Evolutionary conservation across 2,888 invertebrate genomes (phyloP), one percentile per base, ranked within the genome.

Genomic region (Kryphioiulus occultus): DNA sequence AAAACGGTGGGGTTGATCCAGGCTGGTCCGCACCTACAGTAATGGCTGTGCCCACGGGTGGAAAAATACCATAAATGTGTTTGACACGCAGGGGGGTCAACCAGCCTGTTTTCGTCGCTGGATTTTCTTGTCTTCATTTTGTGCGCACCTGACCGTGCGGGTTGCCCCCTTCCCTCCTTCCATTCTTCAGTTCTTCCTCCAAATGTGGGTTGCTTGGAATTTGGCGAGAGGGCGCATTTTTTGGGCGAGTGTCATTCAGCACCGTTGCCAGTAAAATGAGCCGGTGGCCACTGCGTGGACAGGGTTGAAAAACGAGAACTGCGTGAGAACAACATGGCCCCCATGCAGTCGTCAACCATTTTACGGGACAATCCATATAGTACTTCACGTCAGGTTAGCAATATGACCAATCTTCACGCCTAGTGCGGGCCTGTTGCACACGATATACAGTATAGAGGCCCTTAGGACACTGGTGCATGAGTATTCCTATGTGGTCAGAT

Each of bases 161-260:
- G 68, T 68, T 68, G 68, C 68, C 68, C 68, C 68, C 68, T 68
- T 68, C n/a, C n/a, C n/a, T n/a, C n/a, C n/a, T n/a, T n/a, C n/a
- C n/a, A n/a, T n/a, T n/a, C n/a, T n/a, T n/a, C n/a, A n/a, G n/a
- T n/a, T n/a, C n/a, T n/a, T n/a, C 0, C n/a, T 26, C 26, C 4
- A 68, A 68, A 68, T 68, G 26, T 68, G 68, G 68, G 26, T 26
- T 26, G 26, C 3, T 2, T 26, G 68, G 68, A 68, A 68, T 68
- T 68, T 26, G 19, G 26, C 22, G 2, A 68, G 68, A 68, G 68
- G 68, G 26, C 68, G 22, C 10, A 26, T 68, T 26, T 68, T 68
- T 10, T 22, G 26, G 26, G 68, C 22, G 26, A 68, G 68, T 26
- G 22, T 4, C 68, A 68, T 68, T 68, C 68, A 68, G 26, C 19